Evolutionary conservation across 2,113 vertebrate species (phyloP).

Genomic region (Bujurquina vittata): DNA sequence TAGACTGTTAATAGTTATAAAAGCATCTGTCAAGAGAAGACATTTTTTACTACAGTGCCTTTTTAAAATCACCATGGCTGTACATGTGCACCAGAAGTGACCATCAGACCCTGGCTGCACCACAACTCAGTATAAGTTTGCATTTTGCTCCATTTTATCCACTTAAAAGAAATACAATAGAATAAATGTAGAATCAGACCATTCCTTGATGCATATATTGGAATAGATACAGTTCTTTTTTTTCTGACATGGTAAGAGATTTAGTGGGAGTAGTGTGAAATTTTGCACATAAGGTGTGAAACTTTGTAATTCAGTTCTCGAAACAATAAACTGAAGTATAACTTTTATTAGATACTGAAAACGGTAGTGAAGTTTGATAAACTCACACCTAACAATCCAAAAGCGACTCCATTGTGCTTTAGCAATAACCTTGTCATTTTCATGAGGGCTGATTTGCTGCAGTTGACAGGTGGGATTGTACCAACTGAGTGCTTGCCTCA

Average conservation of each 20-base stretch:
- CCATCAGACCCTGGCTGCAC: neutral
- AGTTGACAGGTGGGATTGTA: constrained; percentile 71
- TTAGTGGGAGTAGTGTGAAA: constrained; percentile 19
- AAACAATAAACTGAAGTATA: neutral
- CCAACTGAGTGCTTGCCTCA: constrained; percentile 48
- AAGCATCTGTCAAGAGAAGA: neutral
- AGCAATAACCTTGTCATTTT: constrained; percentile 34
- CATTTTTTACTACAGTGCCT: neutral
- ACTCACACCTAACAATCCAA: constrained; percentile 16
- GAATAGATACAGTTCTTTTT: constrained; percentile 6
- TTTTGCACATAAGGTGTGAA: constrained; percentile 10
- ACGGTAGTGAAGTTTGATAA: constrained; percentile 23
- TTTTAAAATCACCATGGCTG: neutral
- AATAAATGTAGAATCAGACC: neutral
- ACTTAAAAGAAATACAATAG: constrained; percentile 5
- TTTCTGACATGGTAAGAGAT: constrained; percentile 1
- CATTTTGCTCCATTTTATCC: neutral
- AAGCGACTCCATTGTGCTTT: neutral
- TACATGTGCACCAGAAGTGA: neutral
- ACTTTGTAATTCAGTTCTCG: neutral
- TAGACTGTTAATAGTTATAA: neutral
- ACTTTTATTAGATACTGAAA: constrained; percentile 17
- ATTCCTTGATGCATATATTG: neutral
- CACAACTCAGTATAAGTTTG: neutral
- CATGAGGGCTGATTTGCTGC: constrained; percentile 52